phyloP scores from a whole-genome alignment of 2,113 vertebrate species.

The Triplophysa dalaica region DNA sequence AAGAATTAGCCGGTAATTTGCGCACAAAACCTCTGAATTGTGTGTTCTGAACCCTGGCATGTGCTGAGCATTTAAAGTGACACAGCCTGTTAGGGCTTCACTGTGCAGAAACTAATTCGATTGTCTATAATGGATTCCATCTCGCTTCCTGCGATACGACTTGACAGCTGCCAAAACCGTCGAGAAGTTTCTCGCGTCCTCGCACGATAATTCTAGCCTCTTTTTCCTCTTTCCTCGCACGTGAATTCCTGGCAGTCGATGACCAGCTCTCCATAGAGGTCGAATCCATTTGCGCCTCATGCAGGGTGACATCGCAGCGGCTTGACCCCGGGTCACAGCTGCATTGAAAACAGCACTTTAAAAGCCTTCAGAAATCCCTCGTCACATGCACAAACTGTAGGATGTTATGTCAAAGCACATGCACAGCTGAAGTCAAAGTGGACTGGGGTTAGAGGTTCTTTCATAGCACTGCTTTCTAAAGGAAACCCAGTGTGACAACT shows the following conservation, averaged over 20 bases:
- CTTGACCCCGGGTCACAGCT: background rate
- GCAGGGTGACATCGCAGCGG: conserved; percentile 41
- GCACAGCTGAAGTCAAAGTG: conserved; percentile 10
- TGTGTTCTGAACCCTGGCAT: conserved; percentile 11
- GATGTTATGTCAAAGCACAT: conserved; percentile 18
- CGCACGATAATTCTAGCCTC: background rate
- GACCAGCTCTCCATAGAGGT: conserved; percentile 19
- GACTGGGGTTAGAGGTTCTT: background rate
- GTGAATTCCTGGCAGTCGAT: background rate
- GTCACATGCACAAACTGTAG: conserved; percentile 11
- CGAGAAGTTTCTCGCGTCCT: conserved; percentile 2
- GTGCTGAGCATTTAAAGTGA: conserved; percentile 27
- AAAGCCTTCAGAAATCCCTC: conserved; percentile 36
- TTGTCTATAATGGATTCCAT: conserved; percentile 40
- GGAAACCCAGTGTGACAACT: too few relatives aligned
- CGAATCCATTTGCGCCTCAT: conserved; percentile 47
- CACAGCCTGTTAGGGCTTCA: conserved; percentile 10
- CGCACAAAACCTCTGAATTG: conserved; percentile 1
- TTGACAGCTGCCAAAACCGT: conserved; percentile 34
- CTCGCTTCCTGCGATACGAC: conserved; percentile 31
- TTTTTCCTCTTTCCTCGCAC: background rate
- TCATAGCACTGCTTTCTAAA: background rate
- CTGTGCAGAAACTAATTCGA: conserved; percentile 29
- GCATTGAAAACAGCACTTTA: conserved; percentile 20
- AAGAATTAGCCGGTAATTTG: conserved; percentile 25